Conservation (phyloP, 2,797 vertebrate species). For the Neosilurus mollespiculum region DNA sequence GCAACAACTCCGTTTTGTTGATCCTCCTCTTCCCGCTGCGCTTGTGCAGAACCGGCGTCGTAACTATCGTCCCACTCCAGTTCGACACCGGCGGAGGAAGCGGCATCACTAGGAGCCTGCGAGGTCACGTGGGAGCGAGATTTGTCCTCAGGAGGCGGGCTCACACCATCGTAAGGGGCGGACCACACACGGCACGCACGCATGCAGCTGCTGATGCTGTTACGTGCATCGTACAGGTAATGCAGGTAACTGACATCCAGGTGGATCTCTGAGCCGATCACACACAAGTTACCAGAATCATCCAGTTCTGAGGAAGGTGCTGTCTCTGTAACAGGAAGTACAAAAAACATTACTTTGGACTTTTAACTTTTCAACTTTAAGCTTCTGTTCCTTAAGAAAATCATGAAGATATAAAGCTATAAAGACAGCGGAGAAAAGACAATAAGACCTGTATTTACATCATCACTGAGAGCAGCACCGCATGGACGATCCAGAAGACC, state of each 20-base stretch:
- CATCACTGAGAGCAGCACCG: background rate
- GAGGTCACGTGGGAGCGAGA: slow-evolving; percentile 3
- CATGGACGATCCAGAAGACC: too few relatives aligned
- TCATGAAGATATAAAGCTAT: too few relatives aligned
- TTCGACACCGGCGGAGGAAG: slow-evolving; percentile 67
- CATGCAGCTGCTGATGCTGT: slow-evolving; percentile 80
- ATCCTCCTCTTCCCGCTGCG: slow-evolving; percentile 63
- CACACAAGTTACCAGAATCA: slow-evolving; percentile 74
- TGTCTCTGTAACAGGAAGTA: background rate
- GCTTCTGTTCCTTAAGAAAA: too few relatives aligned
- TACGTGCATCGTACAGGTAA: slow-evolving; percentile 89
- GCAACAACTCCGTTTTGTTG: slow-evolving; percentile 44
- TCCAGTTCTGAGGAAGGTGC: slow-evolving; percentile 56
- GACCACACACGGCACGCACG: slow-evolving; percentile 90
- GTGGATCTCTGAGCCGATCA: slow-evolving; percentile 83
- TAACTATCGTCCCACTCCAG: slow-evolving; percentile 98
- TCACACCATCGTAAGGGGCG: slow-evolving; percentile 86
- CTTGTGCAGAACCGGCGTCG: slow-evolving; percentile 80
- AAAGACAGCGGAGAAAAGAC: too few relatives aligned
- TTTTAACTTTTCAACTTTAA: too few relatives aligned
- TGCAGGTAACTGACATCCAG: slow-evolving; percentile 95
- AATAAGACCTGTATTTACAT: background rate
- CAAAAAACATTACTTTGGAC: background rate
- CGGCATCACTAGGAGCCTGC: slow-evolving; percentile 5
- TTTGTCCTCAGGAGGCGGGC: slow-evolving; percentile 82